Percentiles rank a stretch among this genome's conserved stretches.
Evolutionary conservation across 2,113 vertebrate genomes (phyloP).

Genomic region (Pampusana beccarii): DNA sequence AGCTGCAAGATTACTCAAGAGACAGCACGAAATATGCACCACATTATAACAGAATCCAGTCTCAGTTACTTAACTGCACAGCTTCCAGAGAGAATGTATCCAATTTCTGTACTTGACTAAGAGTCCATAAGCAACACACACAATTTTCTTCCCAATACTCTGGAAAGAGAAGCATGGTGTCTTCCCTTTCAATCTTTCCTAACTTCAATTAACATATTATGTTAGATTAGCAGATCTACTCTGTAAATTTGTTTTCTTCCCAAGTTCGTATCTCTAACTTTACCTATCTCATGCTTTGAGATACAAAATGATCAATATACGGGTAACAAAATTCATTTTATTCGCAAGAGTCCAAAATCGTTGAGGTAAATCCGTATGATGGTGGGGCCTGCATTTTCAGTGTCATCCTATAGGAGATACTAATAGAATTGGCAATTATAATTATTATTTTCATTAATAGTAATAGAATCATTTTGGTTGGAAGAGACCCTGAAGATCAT

Average conservation of each 20-base stretch:
- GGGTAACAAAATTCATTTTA: neutral
- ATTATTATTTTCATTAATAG: too few species aligned
- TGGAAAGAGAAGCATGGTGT: neutral
- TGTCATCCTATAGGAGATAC: neutral
- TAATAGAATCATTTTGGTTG: too few species aligned
- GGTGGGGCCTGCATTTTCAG: neutral
- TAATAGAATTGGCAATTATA: neutral
- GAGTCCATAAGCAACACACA: neutral
- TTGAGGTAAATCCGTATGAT: neutral
- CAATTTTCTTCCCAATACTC: neutral
- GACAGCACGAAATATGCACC: neutral
- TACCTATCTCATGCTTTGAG: neutral
- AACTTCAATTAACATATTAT: neutral
- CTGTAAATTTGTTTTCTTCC: neutral
- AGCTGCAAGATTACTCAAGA: slow-evolving; percentile 14
- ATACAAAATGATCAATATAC: neutral
- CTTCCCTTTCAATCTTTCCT: neutral
- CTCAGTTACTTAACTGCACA: neutral
- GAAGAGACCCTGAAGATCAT: too few species aligned
- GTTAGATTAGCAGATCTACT: neutral
- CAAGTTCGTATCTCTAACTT: neutral
- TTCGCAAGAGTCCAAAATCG: neutral
- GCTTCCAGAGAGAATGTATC: neutral
- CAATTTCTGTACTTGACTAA: neutral
- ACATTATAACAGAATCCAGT: neutral